Evolutionary conservation across 2,797 vertebrate genomes (phyloP).

Genomic region (Lacerta agilis): DNA sequence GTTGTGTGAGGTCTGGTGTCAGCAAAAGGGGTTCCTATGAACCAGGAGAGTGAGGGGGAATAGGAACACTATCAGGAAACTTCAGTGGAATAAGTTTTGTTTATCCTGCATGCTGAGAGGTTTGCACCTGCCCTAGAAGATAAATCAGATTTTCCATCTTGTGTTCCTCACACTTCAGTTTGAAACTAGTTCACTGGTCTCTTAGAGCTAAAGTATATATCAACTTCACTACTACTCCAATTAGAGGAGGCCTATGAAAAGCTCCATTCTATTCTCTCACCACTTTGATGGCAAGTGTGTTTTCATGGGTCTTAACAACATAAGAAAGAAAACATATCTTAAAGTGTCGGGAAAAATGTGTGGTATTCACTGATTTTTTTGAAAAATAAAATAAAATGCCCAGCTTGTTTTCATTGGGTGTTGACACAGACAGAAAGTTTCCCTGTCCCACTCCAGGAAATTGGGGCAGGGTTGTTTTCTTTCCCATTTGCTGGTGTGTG

Average conservation of each 20-base stretch:
- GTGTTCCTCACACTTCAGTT: neutral
- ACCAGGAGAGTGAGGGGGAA: neutral
- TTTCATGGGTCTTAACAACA: neutral
- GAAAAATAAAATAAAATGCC: constrained; percentile 34
- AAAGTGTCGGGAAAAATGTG: constrained; percentile 38
- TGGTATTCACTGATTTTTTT: constrained; percentile 6
- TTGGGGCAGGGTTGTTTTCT: neutral
- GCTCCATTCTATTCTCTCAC: neutral
- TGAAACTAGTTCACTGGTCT: neutral
- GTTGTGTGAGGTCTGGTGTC: neutral
- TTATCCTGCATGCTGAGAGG: neutral
- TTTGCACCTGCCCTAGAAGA: constrained; percentile 14
- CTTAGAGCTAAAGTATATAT: neutral
- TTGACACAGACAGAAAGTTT: constrained; percentile 42
- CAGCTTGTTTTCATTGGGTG: constrained; percentile 45
- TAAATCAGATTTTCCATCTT: neutral
- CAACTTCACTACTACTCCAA: neutral
- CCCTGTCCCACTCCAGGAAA: neutral
- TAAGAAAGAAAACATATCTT: neutral
- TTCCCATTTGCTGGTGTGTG: constrained; percentile 29
- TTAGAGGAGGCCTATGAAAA: neutral
- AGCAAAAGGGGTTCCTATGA: neutral
- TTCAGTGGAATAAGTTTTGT: neutral
- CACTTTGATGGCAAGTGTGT: constrained; percentile 26
- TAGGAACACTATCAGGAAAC: neutral